phyloP scores from a whole-genome alignment of 2,113 vertebrate species.

The Sitta europaea region DNA sequence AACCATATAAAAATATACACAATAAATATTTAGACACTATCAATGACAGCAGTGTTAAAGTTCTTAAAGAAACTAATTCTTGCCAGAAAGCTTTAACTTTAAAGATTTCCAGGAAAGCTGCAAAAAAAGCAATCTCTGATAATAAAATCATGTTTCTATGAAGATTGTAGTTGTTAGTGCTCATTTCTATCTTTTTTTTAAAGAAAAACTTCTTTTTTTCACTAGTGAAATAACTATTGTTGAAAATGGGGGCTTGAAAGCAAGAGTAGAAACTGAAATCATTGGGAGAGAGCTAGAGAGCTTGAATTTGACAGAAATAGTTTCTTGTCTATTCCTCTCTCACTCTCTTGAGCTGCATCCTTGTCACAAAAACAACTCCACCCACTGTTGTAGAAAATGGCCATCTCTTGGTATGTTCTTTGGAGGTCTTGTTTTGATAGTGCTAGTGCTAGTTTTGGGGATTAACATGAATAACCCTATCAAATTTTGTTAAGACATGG shows the following conservation, averaged over 20 bases:
- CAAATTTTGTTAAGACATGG: not conserved
- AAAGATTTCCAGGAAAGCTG: not conserved
- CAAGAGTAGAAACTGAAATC: not conserved
- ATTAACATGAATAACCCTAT: not conserved
- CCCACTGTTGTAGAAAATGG: not conserved
- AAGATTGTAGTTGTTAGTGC: not conserved
- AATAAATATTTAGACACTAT: not conserved
- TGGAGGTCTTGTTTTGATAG: conserved; percentile 23
- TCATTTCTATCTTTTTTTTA: not conserved
- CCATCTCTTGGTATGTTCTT: not conserved
- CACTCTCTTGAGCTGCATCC: not conserved
- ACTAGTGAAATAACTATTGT: not conserved
- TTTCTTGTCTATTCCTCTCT: not conserved
- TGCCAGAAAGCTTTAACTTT: not conserved
- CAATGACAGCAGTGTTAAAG: not conserved
- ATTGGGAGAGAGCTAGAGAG: not conserved
- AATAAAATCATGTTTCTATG: not conserved
- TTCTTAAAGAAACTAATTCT: not conserved
- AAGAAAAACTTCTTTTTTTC: not conserved
- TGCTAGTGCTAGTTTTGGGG: not conserved
- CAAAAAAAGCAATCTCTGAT: not conserved
- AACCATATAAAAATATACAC: not conserved
- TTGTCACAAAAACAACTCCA: not conserved
- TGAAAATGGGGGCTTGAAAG: not conserved
- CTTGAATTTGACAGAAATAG: not conserved